Evolutionary conservation across 2,797 vertebrate genomes (phyloP), one percentile per base, ranked within the genome.

Genomic region (Helostoma temminkii): DNA sequence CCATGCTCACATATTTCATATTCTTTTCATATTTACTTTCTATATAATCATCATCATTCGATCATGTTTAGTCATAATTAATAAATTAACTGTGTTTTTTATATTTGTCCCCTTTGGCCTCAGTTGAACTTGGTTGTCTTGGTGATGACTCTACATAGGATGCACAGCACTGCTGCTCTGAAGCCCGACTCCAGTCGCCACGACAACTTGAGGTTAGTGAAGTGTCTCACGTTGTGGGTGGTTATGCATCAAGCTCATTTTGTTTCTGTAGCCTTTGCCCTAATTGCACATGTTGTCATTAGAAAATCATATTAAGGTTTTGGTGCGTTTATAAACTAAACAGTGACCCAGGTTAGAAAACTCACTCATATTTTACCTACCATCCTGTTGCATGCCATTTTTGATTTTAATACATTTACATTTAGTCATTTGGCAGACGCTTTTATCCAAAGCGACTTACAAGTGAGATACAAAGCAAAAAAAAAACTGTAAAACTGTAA

Each of bases 151-250:
- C 92, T 97, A 71, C 96, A 97, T 87, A 96, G 95, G 87, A 97
- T 97, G 82, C 95, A 96, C 52, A 95, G 95, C 82, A 95, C 96
- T 0, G 95, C 95, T 0, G 95, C 95, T 39, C 89, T 97, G 71
- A 97, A 97, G 60, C 96, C 96, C 0, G 96, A 97, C 90, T 96
- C 96, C 79, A 97, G 95, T 84, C 96, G 96, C 76, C 94, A 97
- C 12, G 96, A 97, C 92, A 97, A 96, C 91, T 95, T 97, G 82
- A 96, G 96, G 96, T 96, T 71, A 91, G 95, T 80, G 25, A 9
- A 47, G 10, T 39, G 43, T 61, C 10, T 57, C 58, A 48, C 32
- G 32, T 45, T 36, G 30, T 14, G 16, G 28, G 19, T 47, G 32
- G 66, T 48, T 25, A 64, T 55, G 24, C 47, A 3, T 1, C 11